Evolutionary conservation across 92 coral and sea anemone genomes (phyloP).

Genomic region (Anthopleura xanthogrammica): DNA sequence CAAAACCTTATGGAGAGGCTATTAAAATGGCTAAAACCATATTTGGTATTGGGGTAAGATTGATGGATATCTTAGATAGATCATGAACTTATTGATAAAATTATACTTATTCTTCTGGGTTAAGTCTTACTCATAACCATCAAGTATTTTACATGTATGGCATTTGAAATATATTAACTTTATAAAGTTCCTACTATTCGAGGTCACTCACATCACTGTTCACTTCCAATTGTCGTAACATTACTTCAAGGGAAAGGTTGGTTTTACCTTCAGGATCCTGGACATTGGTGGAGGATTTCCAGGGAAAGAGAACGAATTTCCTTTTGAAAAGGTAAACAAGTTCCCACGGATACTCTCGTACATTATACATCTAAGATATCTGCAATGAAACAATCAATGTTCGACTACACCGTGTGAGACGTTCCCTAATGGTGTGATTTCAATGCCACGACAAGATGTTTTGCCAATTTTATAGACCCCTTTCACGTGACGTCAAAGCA

Average conservation of each 20-base stretch:
- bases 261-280: constrained; percentile 33
- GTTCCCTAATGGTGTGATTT: too few species aligned
- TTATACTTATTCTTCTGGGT: too few species aligned
- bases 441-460: background rate
- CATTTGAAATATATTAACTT: too few species aligned
- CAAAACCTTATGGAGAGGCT: background rate
- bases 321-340: constrained; percentile 2
- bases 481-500: too few species aligned
- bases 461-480: background rate
- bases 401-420: too few species aligned
- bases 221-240: background rate
- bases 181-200: too few species aligned
- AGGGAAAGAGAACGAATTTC: constrained; percentile 4
- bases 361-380: too few species aligned
- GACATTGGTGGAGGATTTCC: constrained; percentile 54
- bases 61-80: background rate
- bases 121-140: background rate
- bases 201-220: too few species aligned
- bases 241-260: constrained; percentile 15
- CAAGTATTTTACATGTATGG: too few species aligned
- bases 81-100: too few species aligned
- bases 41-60: background rate
- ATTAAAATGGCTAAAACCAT: background rate
- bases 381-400: too few species aligned
- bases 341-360: too few species aligned